A percentile compares a stretch with the other conserved stretches of the same genome.
Conservation (phyloP, 2,113 vertebrate genomes). For the Machaerirhynchus nigripectus region DNA sequence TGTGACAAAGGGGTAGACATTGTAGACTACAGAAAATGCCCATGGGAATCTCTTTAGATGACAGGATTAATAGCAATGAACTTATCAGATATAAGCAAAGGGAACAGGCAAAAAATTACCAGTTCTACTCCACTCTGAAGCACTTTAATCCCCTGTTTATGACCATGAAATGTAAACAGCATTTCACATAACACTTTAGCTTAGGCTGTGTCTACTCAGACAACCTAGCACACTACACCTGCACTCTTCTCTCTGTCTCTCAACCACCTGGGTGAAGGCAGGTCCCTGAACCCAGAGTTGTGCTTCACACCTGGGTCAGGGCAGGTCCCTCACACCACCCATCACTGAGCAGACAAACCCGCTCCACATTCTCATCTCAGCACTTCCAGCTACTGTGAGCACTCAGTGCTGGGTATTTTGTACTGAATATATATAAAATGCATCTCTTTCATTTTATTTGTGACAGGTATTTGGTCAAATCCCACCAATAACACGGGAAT, state of each 20-base stretch:
- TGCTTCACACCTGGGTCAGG: not conserved
- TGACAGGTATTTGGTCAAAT: not conserved
- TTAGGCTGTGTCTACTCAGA: not conserved
- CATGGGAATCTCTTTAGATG: not conserved
- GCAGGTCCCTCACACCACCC: not conserved
- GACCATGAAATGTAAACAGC: not conserved
- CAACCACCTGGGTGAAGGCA: not conserved
- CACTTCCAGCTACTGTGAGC: not conserved
- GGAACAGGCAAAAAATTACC: not conserved
- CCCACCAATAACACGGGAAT: not conserved
- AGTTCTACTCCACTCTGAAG: not conserved
- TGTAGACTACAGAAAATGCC: not conserved
- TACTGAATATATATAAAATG: not conserved
- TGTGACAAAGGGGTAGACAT: not conserved
- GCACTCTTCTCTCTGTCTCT: not conserved
- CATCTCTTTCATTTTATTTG: not conserved
- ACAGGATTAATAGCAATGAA: not conserved
- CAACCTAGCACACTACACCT: not conserved
- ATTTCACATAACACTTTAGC: not conserved
- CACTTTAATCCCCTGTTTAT: not conserved
- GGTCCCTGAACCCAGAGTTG: too few relatives aligned
- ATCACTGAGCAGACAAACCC: not conserved
- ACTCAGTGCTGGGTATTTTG: not conserved
- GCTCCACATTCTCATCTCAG: not conserved
- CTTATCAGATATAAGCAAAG: not conserved